Percentiles rank a stretch among this genome's conserved stretches.
Evolutionary conservation across 2,113 vertebrate genomes (phyloP).

Genomic region (Nothocercus nigrocapillus): DNA sequence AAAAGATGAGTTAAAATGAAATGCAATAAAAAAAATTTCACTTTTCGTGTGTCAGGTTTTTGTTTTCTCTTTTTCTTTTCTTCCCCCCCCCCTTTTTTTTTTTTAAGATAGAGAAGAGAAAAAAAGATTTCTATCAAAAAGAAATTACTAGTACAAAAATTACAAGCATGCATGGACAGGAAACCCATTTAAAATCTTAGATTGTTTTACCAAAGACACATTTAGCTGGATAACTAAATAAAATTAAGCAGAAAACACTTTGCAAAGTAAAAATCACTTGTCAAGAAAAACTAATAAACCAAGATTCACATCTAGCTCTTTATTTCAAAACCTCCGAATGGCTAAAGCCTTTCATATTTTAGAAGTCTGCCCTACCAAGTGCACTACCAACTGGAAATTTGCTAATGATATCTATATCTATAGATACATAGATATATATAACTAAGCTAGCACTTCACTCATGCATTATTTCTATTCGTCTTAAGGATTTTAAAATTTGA

Average conservation of each 20-base stretch:
- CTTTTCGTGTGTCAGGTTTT: conserved; percentile 75
- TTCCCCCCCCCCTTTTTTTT: background rate
- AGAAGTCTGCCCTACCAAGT: background rate
- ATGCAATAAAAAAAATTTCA: conserved; percentile 78
- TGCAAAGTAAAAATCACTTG: background rate
- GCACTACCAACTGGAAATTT: background rate
- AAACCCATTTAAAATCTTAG: conserved; percentile 25
- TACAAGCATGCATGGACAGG: background rate
- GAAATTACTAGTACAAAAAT: conserved; percentile 20
- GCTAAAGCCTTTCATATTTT: background rate
- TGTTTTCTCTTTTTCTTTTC: conserved; percentile 32
- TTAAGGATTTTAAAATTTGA: background rate
- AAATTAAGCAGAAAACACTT: background rate
- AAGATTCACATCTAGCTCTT: background rate
- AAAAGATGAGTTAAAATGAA: conserved; percentile 81
- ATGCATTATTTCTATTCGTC: background rate
- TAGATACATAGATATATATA: too few species aligned
- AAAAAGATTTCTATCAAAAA: conserved; percentile 55
- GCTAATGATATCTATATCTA: too few species aligned
- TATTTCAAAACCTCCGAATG: background rate
- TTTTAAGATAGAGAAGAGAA: conserved; percentile 58
- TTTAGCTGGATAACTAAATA: conserved; percentile 4
- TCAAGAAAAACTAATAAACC: background rate
- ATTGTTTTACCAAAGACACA: conserved; percentile 23
- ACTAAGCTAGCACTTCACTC: background rate